A percentile compares a stretch with the other conserved stretches of the same genome.
Conservation (phyloP, 2,113 vertebrate genomes). For the Archocentrus centrarchus region DNA sequence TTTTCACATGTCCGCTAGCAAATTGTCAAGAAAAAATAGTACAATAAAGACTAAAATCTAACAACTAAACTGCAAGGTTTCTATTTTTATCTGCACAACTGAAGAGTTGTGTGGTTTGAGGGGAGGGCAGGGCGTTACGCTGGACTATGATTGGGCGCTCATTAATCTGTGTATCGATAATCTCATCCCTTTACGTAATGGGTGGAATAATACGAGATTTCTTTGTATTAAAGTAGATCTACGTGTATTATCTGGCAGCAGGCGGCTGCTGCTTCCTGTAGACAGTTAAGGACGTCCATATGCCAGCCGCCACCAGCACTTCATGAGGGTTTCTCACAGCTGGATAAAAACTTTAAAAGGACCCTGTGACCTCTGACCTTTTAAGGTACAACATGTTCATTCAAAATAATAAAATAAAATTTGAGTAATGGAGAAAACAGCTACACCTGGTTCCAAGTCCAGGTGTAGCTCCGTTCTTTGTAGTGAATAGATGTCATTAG, state of each 20-base stretch:
- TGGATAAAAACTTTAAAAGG: neutral
- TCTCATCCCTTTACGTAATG: conserved; percentile 74
- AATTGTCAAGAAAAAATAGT: conserved; percentile 76
- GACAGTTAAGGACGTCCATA: neutral
- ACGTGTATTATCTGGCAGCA: conserved; percentile 39
- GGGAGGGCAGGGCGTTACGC: neutral
- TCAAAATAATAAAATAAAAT: neutral
- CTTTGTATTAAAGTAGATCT: conserved; percentile 65
- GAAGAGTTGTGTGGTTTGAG: neutral
- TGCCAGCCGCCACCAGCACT: neutral
- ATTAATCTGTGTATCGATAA: conserved; percentile 75
- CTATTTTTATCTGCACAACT: conserved; percentile 37
- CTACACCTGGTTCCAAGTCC: no score
- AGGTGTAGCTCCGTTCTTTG: no score
- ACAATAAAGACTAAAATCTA: conserved; percentile 81
- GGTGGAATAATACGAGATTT: conserved; percentile 59
- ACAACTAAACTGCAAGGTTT: conserved; percentile 63
- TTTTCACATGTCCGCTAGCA: conserved; percentile 79
- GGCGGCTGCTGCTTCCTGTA: neutral
- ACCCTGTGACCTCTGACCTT: accelerated
- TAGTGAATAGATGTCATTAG: no score
- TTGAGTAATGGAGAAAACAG: neutral
- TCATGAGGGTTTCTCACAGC: neutral
- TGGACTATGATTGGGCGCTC: conserved; percentile 44
- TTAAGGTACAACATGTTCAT: no score